Conservation (phyloP, 2,888 invertebrate species). For the Microchrysa polita region DNA sequence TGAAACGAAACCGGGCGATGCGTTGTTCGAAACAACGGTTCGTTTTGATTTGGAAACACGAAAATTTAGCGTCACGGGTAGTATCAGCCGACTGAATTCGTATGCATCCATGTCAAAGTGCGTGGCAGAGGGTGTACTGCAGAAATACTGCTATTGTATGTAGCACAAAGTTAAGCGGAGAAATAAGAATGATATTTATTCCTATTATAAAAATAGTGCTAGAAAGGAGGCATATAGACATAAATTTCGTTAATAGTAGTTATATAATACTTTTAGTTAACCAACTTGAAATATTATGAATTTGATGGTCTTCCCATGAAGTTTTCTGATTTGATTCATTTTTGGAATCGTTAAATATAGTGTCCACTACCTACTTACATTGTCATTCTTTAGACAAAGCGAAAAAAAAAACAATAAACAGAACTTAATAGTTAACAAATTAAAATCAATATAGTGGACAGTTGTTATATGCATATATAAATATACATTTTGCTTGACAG, state of each 20-base stretch:
- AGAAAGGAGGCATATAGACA: slow-evolving; percentile 16
- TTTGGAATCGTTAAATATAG: slow-evolving; percentile 22
- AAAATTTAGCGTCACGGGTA: slow-evolving; percentile 67
- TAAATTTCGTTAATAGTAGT: background rate
- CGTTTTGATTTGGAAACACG: slow-evolving; percentile 60
- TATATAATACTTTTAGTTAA: background rate
- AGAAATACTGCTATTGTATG: slow-evolving; percentile 69
- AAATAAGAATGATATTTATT: slow-evolving; percentile 2
- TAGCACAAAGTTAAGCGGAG: slow-evolving; percentile 11
- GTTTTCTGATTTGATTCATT: slow-evolving; percentile 31
- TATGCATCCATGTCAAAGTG: slow-evolving; percentile 68
- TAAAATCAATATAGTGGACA: background rate
- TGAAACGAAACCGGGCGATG: slow-evolving; percentile 73
- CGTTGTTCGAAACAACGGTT: slow-evolving; percentile 77
- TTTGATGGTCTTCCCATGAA: background rate
- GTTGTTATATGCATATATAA: too few relatives aligned
- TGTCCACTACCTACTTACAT: background rate
- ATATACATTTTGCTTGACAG: too few relatives aligned
- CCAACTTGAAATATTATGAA: background rate
- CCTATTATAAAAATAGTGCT: background rate
- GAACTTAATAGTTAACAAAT: slow-evolving; percentile 1
- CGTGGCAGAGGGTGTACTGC: slow-evolving; percentile 66
- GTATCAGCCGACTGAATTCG: slow-evolving; percentile 70
- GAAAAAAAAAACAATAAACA: background rate
- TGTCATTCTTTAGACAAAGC: background rate